Conservation (phyloP, 2,888 invertebrate species). For the Lasioglossum zephyrum region DNA sequence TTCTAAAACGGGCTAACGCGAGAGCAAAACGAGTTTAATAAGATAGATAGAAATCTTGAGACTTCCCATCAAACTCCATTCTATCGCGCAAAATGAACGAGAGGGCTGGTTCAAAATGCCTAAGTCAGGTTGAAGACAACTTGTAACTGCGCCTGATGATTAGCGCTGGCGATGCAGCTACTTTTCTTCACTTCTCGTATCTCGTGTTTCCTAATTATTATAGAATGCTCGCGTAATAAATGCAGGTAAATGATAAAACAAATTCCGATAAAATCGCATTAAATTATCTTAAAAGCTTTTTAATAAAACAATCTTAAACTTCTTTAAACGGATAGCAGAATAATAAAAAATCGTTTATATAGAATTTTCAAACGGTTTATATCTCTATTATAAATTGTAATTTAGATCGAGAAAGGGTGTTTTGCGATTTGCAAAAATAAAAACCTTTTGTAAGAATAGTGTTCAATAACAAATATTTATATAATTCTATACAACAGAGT, state of each 20-base stretch:
- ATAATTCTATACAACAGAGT: too few species aligned
- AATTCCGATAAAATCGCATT: background rate
- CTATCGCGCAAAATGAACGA: background rate
- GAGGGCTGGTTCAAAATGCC: background rate
- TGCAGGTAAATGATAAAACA: background rate
- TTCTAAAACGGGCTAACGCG: constrained; percentile 6
- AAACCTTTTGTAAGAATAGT: background rate
- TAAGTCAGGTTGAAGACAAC: background rate
- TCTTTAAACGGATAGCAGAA: background rate
- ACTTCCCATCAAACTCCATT: constrained; percentile 10
- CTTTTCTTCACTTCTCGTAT: background rate
- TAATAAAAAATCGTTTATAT: background rate
- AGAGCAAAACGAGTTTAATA: constrained; percentile 6
- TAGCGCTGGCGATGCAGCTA: background rate
- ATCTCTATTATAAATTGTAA: background rate
- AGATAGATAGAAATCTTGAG: constrained; percentile 10
- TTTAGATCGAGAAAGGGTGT: background rate
- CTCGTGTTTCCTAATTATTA: background rate
- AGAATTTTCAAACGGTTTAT: background rate
- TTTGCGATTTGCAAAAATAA: background rate
- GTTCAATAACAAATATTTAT: too few species aligned
- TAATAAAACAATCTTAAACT: background rate
- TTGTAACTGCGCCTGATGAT: background rate
- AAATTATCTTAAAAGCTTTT: background rate
- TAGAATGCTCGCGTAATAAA: background rate